phyloP scores from a whole-genome alignment of 2,113 vertebrate genomes.

The Pagrus major region DNA sequence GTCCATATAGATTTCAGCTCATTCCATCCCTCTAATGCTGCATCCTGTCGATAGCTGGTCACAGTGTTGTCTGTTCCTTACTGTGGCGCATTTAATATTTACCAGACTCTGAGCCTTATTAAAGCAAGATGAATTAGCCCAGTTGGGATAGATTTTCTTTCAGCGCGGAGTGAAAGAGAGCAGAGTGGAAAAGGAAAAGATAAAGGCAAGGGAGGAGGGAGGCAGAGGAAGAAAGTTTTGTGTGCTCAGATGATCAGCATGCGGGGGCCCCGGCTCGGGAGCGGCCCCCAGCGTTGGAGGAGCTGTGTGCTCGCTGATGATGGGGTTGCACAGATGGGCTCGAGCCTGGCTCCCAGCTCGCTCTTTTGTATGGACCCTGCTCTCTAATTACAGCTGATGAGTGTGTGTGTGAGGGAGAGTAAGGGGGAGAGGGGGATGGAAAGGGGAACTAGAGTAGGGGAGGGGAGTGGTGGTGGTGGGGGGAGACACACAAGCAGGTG shows the following conservation, averaged over 20 bases:
- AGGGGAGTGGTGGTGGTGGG: slow-evolving; percentile 83
- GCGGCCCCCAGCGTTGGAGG: slow-evolving; percentile 80
- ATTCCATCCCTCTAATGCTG: slow-evolving; percentile 74
- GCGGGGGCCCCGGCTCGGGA: slow-evolving; percentile 72
- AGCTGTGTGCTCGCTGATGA: slow-evolving; percentile 70
- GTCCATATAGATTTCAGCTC: slow-evolving; percentile 78
- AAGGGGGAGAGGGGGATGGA: slow-evolving; percentile 84
- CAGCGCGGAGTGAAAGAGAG: slow-evolving; percentile 64
- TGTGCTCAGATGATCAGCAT: slow-evolving; percentile 47
- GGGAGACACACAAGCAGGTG: slow-evolving; percentile 93
- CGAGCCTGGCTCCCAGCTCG: slow-evolving; percentile 92
- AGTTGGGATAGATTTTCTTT: slow-evolving; percentile 75
- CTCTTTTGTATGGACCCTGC: slow-evolving; percentile 95
- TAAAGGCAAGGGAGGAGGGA: slow-evolving; percentile 29
- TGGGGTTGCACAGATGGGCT: slow-evolving; percentile 94
- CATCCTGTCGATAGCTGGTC: slow-evolving; percentile 71
- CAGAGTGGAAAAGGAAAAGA: slow-evolving; percentile 59
- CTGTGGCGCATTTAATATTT: slow-evolving; percentile 73
- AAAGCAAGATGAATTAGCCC: slow-evolving; percentile 72
- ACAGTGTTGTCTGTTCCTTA: slow-evolving; percentile 51
- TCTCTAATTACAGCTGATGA: slow-evolving; percentile 97
- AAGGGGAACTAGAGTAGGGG: slow-evolving; percentile 81
- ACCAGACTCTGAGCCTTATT: slow-evolving; percentile 63
- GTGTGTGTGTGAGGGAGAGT: slow-evolving; percentile 81
- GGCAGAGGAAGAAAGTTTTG: slow-evolving; percentile 65